Conservation (phyloP, 2,888 invertebrate genomes). For the Cyaniris semiargus region DNA sequence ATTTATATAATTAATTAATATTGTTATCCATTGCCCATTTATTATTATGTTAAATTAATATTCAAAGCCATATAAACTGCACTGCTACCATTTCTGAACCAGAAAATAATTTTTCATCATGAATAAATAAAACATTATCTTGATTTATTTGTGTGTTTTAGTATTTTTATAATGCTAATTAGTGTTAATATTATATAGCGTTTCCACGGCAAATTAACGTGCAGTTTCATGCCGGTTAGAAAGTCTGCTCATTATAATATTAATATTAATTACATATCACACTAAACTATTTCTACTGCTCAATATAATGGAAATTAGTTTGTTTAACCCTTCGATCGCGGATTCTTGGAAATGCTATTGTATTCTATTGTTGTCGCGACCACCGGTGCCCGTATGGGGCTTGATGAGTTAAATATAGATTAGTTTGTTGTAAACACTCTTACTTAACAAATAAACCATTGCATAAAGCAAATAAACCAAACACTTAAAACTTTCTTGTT, state of each 20-base stretch:
- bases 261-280: neutral
- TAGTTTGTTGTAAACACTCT: no score
- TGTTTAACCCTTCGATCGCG: no score
- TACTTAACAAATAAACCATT: no score
- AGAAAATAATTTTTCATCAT: neutral
- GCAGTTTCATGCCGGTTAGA: neutral
- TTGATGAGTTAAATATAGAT: no score
- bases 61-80: neutral
- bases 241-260: neutral
- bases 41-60: conserved; percentile 1
- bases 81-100: neutral
- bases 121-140: conserved; percentile 12
- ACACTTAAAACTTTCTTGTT: no score
- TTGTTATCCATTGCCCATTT: neutral
- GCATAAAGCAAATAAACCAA: no score
- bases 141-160: conserved; percentile 10
- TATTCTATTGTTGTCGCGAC: no score
- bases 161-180: neutral
- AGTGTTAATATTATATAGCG: neutral
- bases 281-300: neutral
- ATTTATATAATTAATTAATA: neutral
- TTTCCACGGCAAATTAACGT: neutral
- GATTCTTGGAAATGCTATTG: no score
- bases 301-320: neutral
- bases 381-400: no score